These are phyloP conservation scores for Galbula dea DNA, from an alignment of 2,113 vertebrate genomes.

Conservation along the genomic window DNA sequence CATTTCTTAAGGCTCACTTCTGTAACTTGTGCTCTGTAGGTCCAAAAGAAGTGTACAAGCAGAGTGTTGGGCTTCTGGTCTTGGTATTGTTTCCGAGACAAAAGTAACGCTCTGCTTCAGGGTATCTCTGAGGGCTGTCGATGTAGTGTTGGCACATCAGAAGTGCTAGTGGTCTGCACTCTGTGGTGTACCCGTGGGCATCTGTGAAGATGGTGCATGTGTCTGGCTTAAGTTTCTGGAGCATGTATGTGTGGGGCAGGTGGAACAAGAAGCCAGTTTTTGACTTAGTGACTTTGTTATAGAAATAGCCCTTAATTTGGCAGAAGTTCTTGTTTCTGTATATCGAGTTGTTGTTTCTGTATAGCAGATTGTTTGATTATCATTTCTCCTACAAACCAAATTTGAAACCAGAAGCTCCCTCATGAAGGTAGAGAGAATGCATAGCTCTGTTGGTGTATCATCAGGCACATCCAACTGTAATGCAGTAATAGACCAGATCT, in stretches of 20 bases:
- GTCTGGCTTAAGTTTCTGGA: neutral
- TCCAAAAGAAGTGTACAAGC: neutral
- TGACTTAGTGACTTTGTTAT: neutral
- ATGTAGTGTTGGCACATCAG: neutral
- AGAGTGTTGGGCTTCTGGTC: neutral
- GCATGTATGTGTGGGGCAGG: neutral
- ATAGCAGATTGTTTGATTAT: accelerated
- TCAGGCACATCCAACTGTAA: neutral
- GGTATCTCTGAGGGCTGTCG: neutral
- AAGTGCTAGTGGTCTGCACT: neutral
- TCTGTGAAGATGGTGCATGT: neutral
- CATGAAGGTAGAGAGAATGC: neutral
- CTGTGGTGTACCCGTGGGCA: neutral
- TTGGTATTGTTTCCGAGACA: neutral
- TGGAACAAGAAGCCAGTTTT: neutral
- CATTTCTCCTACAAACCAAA: neutral
- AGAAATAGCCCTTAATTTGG: neutral
- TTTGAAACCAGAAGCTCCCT: neutral
- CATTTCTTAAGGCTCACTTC: neutral
- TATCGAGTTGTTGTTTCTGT: neutral
- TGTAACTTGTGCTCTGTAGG: neutral
- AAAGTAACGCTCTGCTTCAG: neutral
- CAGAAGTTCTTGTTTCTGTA: neutral
- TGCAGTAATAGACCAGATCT: neutral
- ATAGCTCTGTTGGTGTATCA: neutral